Evolutionary conservation across 1,140 invertebrate genomes (phyloP), one percentile per base, ranked within the genome.

Genomic region (Drosophila pectinifera): DNA sequence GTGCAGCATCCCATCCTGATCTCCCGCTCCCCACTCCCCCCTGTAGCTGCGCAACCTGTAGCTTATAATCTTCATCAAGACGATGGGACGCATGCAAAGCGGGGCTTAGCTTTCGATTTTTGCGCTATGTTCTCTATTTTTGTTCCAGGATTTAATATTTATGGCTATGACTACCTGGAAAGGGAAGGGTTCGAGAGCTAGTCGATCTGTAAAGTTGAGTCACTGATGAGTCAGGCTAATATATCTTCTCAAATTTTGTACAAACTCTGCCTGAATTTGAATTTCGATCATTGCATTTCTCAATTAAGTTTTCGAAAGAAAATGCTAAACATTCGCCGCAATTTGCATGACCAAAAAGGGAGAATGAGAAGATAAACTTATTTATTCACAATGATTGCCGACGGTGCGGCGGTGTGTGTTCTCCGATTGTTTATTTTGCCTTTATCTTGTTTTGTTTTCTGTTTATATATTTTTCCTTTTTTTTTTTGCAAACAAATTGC

Each of bases 401-500:
- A 0, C 28, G 28, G 28, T 7, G 7, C 28, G 28, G 28, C 28
- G 16, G 24, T 20, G 24, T 46, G 42, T 58, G 56, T 58, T 36
- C 45, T 20, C n/a, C 11, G 48, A 51, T 51, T 51, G 48, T 51
- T 51, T 51, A 51, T 51, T 51, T 51, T 34, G 16, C 28, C 28
- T 51, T 51, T 14, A 51, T 51, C 48, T 51, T 51, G 48, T 31
- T 49, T 49, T 13, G 16, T 34, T 26, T 43, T 43, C 14, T 26
- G 14, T 24, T 20, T n/a, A n/a, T n/a, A n/a, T n/a, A n/a, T 26
- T 58, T n/a, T 34, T n/a, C 16, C n/a, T n/a, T 22, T 28, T 2
- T 20, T 5, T 16, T 42, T 31, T 22, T 43, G 39, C 39, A 6
- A 38, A 45, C 43, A 67, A 81, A 81, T 81, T 81, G 79, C 57